Percentiles rank a stretch among this genome's conserved stretches.
These are phyloP conservation scores for Cataglyphis rosenhaueri DNA, from an alignment of 2,888 invertebrate species.

Conservation along the genomic window DNA sequence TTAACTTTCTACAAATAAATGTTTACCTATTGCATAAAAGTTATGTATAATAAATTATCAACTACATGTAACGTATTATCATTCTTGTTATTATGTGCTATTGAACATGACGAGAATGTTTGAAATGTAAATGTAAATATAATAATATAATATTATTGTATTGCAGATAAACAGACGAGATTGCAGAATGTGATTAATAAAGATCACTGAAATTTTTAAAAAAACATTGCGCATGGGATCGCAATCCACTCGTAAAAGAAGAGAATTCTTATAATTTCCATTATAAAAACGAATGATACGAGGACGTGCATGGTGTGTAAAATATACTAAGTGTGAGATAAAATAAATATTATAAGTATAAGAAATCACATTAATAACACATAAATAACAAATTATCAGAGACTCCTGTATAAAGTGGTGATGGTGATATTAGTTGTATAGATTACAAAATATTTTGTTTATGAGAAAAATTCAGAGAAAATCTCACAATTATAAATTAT, in stretches of 20 bases:
- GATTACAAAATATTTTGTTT: background rate
- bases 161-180: conserved; percentile 16
- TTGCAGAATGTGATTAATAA: background rate
- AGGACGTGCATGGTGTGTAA: background rate
- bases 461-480: background rate
- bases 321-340: background rate
- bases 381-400: background rate
- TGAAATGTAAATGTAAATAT: background rate
- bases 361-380: background rate
- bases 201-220: background rate
- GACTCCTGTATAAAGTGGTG: background rate
- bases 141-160: background rate
- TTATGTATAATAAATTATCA: conserved; percentile 21
- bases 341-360: background rate
- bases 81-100: background rate
- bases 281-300: background rate
- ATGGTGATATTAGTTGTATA: background rate
- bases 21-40: background rate
- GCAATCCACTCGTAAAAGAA: background rate
- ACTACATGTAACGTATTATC: background rate
- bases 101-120: background rate
- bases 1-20: background rate
- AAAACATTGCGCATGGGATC: background rate
- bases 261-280: background rate
- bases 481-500: background rate